Conservation (phyloP, 2,797 vertebrate genomes). For the Urophycis tenuis region DNA sequence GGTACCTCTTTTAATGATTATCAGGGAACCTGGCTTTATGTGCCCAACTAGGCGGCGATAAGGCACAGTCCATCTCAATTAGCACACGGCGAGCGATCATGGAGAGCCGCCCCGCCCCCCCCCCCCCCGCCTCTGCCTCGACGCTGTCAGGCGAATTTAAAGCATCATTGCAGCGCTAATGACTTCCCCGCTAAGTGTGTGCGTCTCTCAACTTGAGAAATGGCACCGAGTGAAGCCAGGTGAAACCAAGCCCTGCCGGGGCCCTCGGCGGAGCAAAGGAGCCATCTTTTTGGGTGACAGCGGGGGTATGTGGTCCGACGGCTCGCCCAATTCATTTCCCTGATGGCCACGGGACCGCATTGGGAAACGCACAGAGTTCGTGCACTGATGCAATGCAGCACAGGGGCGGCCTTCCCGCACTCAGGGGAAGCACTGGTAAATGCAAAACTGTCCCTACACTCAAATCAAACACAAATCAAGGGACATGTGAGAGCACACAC, state of each 20-base stretch:
- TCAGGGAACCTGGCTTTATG: conserved; percentile 40
- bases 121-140: conserved; percentile 44
- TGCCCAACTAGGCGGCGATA: conserved; percentile 48
- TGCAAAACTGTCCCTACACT: too few species aligned
- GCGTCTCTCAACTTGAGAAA: conserved; percentile 25
- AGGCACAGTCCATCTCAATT: conserved; percentile 58
- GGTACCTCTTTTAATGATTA: conserved; percentile 28
- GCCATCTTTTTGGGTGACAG: neutral
- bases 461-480: neutral
- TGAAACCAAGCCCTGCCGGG: neutral
- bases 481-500: neutral
- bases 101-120: conserved; percentile 32
- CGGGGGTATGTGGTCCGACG: conserved; percentile 4
- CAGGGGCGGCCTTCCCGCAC: neutral
- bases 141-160: conserved; percentile 48
- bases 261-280: conserved; percentile 1
- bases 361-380: neutral
- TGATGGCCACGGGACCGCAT: neutral
- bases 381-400: neutral
- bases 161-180: conserved; percentile 49
- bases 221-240: conserved; percentile 11
- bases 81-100: conserved; percentile 45
- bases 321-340: neutral
- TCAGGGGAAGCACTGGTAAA: too few species aligned
- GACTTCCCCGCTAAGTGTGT: conserved; percentile 31